phyloP scores from a whole-genome alignment of 1,140 invertebrate species.

The Drosophila burlai region DNA sequence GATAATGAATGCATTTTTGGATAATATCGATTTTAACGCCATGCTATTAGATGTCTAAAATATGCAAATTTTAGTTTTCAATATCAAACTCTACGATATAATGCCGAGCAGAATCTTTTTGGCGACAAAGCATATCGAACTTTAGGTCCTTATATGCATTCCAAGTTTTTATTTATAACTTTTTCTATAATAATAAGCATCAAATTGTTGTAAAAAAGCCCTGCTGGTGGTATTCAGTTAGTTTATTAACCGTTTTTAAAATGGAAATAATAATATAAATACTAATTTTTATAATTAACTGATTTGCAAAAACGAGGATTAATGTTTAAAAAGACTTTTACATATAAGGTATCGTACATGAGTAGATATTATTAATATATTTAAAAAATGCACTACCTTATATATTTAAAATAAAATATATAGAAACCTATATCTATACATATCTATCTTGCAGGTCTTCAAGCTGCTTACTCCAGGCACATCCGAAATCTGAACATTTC shows the following conservation, averaged over 20 bases:
- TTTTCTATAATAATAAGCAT: no score
- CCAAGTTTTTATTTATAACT: no score
- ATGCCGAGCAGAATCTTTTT: no score
- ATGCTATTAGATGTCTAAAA: background rate
- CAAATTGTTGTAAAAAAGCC: no score
- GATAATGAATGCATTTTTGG: background rate
- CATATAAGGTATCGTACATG: background rate
- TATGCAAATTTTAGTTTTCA: background rate
- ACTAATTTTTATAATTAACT: no score
- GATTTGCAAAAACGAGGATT: no score
- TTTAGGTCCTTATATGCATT: no score
- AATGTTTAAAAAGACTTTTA: background rate
- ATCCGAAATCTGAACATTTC: constrained; percentile 87
- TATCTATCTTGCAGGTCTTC: constrained; percentile 30
- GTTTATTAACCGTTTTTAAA: no score
- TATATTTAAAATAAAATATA: background rate
- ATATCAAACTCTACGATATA: background rate
- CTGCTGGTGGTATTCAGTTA: no score
- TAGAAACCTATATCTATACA: no score
- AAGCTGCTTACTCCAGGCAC: constrained; percentile 69
- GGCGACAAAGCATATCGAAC: no score
- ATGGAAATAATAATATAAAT: no score
- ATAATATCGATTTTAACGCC: background rate
- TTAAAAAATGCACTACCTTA: background rate
- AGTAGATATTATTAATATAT: background rate